Evolutionary conservation across 2,113 vertebrate genomes (phyloP).

Genomic region (Hippotragus niger): DNA sequence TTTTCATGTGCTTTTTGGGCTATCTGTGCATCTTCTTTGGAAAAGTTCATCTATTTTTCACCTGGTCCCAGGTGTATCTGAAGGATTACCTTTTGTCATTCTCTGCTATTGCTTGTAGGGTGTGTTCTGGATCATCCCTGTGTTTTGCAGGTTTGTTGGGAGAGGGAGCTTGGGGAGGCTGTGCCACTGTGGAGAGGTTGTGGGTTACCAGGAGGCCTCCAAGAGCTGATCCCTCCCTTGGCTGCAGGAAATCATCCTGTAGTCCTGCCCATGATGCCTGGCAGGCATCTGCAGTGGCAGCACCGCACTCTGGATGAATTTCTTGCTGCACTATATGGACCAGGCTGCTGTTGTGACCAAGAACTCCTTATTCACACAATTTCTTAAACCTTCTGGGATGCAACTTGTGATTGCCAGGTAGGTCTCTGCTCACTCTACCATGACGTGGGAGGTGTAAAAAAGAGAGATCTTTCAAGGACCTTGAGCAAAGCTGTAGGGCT

Average conservation of each 20-base stretch:
- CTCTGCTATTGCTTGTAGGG: conserved; percentile 79
- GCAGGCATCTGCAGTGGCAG: conserved; percentile 95
- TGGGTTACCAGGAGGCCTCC: conserved; percentile 89
- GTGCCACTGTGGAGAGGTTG: conserved; percentile 90
- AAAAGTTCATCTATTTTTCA: not conserved
- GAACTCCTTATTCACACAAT: conserved; percentile 98
- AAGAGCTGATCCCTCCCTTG: conserved; percentile 89
- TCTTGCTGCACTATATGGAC: conserved; percentile 93
- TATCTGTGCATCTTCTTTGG: not conserved
- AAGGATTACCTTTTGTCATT: not conserved
- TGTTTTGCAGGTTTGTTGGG: conserved; percentile 93
- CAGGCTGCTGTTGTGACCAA: conserved; percentile 93
- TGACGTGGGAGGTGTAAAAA: conserved; percentile 95
- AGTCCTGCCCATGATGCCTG: conserved; percentile 87
- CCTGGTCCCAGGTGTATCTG: not conserved
- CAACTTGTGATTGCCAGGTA: conserved; percentile 95
- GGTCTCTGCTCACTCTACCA: conserved; percentile 99
- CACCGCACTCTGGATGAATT: conserved; percentile 95
- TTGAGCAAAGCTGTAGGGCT: conserved; percentile 97
- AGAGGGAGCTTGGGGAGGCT: conserved; percentile 92
- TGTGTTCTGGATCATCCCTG: conserved; percentile 92
- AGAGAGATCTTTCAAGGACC: conserved; percentile 94
- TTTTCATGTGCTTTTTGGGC: not conserved
- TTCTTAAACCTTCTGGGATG: conserved; percentile 95
- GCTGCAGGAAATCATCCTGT: conserved; percentile 89